Percentiles rank a stretch among this genome's conserved stretches.
Evolutionary conservation across 2,888 invertebrate genomes (phyloP).

Genomic region (Drosophila hamatofila): DNA sequence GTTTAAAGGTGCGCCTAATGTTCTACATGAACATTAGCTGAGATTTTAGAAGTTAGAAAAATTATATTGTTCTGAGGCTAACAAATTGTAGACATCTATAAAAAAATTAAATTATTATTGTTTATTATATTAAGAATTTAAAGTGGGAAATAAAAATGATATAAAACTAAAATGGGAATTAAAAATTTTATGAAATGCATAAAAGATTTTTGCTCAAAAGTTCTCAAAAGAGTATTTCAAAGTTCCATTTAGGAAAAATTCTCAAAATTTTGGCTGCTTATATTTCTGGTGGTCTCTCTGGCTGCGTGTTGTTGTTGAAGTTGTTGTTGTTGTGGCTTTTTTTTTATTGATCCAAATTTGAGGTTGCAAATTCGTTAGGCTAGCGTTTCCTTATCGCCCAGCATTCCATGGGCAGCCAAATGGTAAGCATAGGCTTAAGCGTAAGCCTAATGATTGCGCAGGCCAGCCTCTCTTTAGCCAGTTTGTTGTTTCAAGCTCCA

Average conservation of each 20-base stretch:
- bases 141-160: neutral
- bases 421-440: constrained; percentile 29
- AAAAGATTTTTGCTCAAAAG: too few species aligned
- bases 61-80: neutral
- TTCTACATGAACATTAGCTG: neutral
- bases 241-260: neutral
- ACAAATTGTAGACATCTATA: too few species aligned
- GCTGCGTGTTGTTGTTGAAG: constrained; percentile 30
- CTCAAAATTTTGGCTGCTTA: neutral
- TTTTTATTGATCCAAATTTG: constrained; percentile 77
- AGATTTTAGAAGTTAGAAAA: neutral
- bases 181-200: too few species aligned
- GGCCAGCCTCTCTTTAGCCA: constrained; percentile 51
- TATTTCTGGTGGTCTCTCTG: constrained; percentile 47
- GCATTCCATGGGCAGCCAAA: constrained; percentile 47
- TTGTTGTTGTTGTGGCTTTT: constrained; percentile 24
- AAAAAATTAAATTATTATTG: too few species aligned
- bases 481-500: constrained; percentile 44
- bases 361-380: constrained; percentile 60
- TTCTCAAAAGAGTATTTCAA: constrained; percentile 5
- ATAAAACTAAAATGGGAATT: too few species aligned
- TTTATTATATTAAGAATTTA: too few species aligned
- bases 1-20: neutral
- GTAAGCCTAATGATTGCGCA: constrained; percentile 52
- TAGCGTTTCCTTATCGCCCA: constrained; percentile 63